Evolutionary conservation across 2,888 invertebrate genomes (phyloP).

Genomic region (Lasiommata megera): DNA sequence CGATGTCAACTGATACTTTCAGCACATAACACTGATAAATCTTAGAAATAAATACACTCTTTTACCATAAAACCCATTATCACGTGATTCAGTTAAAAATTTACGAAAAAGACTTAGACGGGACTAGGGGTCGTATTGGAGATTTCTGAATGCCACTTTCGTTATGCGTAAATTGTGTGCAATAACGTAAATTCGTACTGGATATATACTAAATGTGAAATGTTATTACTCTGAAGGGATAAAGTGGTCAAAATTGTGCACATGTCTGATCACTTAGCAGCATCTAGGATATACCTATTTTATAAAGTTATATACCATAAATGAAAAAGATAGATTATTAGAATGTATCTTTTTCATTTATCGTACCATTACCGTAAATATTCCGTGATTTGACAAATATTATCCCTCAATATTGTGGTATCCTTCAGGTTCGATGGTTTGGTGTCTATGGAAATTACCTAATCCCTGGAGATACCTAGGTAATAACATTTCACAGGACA

Average conservation of each 20-base stretch:
- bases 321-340: too few relatives aligned
- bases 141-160: slow-evolving; percentile 36
- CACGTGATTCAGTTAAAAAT: slow-evolving; percentile 37
- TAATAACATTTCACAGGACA: too few relatives aligned
- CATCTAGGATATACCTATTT: too few relatives aligned
- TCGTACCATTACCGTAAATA: too few relatives aligned
- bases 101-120: slow-evolving; percentile 54
- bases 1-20: slow-evolving; percentile 25
- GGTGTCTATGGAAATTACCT: too few relatives aligned
- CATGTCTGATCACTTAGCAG: too few relatives aligned
- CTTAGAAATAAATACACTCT: slow-evolving; percentile 36
- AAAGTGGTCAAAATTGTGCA: not conserved
- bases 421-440: too few relatives aligned
- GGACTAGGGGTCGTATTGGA: slow-evolving; percentile 50
- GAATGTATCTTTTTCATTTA: too few relatives aligned
- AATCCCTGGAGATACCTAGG: too few relatives aligned
- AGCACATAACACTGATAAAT: slow-evolving; percentile 20
- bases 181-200: not conserved
- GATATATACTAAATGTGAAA: not conserved
- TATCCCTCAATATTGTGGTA: too few relatives aligned
- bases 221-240: not conserved
- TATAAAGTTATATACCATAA: too few relatives aligned
- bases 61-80: slow-evolving; percentile 30
- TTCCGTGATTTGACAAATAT: too few relatives aligned
- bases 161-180: slow-evolving; percentile 14